Evolutionary conservation across 2,113 vertebrate species (phyloP), one percentile per base, ranked within the genome.

Genomic region (Microcebus tavaratra): DNA sequence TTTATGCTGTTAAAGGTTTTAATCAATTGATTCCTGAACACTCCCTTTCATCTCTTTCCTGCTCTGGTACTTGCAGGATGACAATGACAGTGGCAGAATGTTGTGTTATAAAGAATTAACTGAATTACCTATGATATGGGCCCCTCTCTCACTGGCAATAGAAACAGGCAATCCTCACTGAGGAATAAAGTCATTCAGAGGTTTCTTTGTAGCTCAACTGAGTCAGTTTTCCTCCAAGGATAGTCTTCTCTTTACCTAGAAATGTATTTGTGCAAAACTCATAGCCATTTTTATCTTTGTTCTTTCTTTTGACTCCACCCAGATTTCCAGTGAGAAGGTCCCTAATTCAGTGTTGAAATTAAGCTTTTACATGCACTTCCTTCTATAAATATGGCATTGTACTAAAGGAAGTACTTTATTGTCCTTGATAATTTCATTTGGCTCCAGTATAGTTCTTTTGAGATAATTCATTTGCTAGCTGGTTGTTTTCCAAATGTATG

Each of bases 371-470:
- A 36, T 21, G 23, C 0, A 31, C 55, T 86, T 93, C 18, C 15
- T 75, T 61, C 39, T 95, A 25, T 45, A 85, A 67, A 67, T 27
- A 29, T 94, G 36, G 81, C 18, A 75, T 57, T 59, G 23, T 84
- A 68, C 80, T 82, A 94, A 88, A 90, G 55, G 15, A 42, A 84
- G 29, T 76, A 27, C 31, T 50, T 91, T 93, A 8, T 81, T 94
- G 57, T 88, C 42, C 65, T 95, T 63, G 48, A 76, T 81, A 82
- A 91, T 91, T 13, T 92, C 25, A 42, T 82, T 76, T 86, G 61
- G 36, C 11, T 93, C 11, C 23, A 96, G 53, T 7, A 88, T 55
- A 76, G n/a, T 68, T 94, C 78, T 95, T 95, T 94, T 88, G 53
- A 94, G 61, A 79, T 73, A 87, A 82, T 86, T 93, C 36, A 17